phyloP scores from a whole-genome alignment of 1,140 invertebrate species.

The Triops cancriformis region DNA sequence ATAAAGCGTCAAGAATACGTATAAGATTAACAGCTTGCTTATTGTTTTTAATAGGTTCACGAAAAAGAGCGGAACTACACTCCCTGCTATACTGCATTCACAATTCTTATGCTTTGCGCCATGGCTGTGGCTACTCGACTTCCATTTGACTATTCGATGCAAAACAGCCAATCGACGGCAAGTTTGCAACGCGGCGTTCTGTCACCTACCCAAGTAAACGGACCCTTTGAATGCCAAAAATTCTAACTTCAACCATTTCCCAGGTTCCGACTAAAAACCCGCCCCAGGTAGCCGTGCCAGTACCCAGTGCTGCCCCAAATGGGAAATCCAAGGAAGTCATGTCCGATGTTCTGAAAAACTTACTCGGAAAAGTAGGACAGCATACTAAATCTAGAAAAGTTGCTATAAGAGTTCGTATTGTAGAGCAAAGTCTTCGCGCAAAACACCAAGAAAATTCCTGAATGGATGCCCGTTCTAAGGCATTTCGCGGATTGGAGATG shows the following conservation, averaged over 20 bases:
- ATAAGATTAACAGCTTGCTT: background rate
- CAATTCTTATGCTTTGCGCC: conserved; percentile 86
- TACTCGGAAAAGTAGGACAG: conserved; percentile 22
- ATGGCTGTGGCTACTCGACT: conserved; percentile 84
- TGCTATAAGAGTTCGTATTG: no score
- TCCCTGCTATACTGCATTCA: conserved; percentile 96
- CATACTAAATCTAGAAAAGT: no score
- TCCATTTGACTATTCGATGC: conserved; percentile 40
- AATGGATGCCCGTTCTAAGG: conserved; percentile 82
- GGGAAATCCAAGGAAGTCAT: conserved; percentile 22
- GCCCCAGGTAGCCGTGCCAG: background rate
- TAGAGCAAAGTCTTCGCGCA: conserved; percentile 89
- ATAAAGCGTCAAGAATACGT: no score
- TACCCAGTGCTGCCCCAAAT: conserved; percentile 14
- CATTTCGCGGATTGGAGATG: conserved; percentile 87
- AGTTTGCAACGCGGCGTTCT: background rate
- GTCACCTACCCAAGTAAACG: background rate
- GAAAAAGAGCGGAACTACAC: conserved; percentile 93
- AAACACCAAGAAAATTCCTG: conserved; percentile 76
- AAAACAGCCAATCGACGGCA: background rate
- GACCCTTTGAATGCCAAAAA: no score
- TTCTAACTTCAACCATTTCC: background rate
- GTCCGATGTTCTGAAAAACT: conserved; percentile 22
- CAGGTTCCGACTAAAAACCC: background rate
- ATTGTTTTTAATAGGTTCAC: conserved; percentile 44